These are phyloP conservation scores for Avahi laniger DNA, from an alignment of 2,797 vertebrate genomes.

Conservation along the genomic window DNA sequence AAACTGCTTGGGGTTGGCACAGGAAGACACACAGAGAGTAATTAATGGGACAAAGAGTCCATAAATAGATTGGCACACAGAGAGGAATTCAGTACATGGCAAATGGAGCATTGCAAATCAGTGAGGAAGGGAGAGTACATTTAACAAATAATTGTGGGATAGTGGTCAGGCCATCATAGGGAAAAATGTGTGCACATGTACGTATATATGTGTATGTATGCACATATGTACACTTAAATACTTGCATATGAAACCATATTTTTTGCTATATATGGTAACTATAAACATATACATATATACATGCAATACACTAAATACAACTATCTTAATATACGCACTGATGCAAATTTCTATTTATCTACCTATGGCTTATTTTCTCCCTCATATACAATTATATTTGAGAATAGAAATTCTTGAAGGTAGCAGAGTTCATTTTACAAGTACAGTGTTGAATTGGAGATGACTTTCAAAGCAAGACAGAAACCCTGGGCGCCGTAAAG, in stretches of 20 bases:
- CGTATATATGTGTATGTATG: no score
- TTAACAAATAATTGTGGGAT: neutral
- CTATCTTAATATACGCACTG: neutral
- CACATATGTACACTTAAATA: neutral
- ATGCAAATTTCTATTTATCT: neutral
- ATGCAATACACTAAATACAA: neutral
- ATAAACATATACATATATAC: neutral
- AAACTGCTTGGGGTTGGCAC: accelerated
- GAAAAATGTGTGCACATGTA: no score
- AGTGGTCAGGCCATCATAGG: no score
- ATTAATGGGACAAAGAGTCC: neutral
- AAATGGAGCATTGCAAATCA: neutral
- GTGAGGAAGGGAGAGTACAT: neutral
- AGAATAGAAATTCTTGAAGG: neutral
- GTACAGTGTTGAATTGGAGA: neutral
- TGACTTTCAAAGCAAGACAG: neutral
- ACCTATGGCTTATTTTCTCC: neutral
- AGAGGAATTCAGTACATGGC: neutral
- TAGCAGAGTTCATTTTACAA: neutral
- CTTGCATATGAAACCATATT: neutral
- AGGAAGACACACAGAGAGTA: neutral
- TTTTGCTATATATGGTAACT: neutral
- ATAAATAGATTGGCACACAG: neutral
- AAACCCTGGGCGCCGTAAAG: accelerated
- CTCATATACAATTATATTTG: neutral